phyloP scores from a whole-genome alignment of 35 echinoderm and acorn worm species.

The Apostichopus parvimensis region DNA sequence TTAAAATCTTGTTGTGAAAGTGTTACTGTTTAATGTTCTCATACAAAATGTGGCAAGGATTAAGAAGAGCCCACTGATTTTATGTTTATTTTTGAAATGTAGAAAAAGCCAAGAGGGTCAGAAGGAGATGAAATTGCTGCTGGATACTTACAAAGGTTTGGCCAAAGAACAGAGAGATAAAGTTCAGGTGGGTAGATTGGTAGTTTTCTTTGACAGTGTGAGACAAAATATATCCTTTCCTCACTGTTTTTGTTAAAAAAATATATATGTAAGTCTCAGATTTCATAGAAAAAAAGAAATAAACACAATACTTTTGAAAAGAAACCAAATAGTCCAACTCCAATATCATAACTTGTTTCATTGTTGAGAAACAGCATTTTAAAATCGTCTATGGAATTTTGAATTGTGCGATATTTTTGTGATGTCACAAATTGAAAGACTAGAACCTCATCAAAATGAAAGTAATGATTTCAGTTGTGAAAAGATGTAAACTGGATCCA shows the following conservation, averaged over 20 bases:
- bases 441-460: too few species aligned
- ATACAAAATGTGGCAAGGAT: too few species aligned
- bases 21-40: too few species aligned
- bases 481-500: too few species aligned
- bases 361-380: too few species aligned
- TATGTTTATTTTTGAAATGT: not conserved
- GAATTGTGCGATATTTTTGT: too few species aligned
- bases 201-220: not conserved
- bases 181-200: conserved; percentile 65
- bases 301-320: conserved; percentile 7
- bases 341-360: not conserved
- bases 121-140: conserved; percentile 94
- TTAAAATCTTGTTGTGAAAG: too few species aligned
- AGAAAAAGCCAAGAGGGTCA: conserved; percentile 96
- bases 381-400: too few species aligned
- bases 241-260: conserved; percentile 15
- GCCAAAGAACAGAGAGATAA: conserved; percentile 95
- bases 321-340: not conserved
- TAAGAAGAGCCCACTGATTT: too few species aligned
- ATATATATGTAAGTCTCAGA: not conserved
- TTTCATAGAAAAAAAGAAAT: conserved; percentile 1
- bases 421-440: too few species aligned
- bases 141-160: conserved; percentile 93
- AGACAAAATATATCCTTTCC: not conserved
- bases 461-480: too few species aligned